These are phyloP conservation scores for Noctua janthe DNA, from an alignment of 2,888 invertebrate genomes.

Conservation along the genomic window DNA sequence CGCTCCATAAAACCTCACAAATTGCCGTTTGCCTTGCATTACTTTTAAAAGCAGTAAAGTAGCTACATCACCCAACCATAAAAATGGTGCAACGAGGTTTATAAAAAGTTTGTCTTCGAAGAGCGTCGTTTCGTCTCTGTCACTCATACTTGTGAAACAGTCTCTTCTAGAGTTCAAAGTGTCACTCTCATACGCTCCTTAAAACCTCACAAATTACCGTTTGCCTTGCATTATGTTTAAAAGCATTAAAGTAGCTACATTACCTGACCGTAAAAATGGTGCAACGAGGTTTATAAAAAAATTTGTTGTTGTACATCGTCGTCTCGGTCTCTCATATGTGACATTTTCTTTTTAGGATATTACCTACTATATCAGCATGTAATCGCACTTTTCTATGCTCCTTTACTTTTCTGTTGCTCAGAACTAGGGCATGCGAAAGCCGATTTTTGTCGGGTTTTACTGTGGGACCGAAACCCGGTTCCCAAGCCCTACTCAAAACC, in stretches of 20 bases:
- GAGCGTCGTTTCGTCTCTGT: not conserved
- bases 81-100: not conserved
- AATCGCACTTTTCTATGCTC: too few species aligned
- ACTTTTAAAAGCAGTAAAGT: conserved; percentile 16
- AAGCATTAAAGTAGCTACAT: conserved; percentile 9
- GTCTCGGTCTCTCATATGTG: not conserved
- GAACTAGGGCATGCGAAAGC: too few species aligned
- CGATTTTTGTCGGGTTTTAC: too few species aligned
- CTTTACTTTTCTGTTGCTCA: too few species aligned
- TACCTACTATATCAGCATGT: not conserved
- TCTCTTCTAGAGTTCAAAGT: not conserved
- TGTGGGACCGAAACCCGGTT: too few species aligned
- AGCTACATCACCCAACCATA: not conserved
- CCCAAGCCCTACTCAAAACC: too few species aligned
- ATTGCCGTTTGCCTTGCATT: conserved; percentile 16
- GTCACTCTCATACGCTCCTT: conserved; percentile 24
- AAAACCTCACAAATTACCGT: conserved; percentile 23
- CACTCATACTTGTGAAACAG: not conserved
- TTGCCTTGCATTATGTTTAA: conserved; percentile 20
- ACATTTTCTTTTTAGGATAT: not conserved
- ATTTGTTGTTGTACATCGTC: not conserved
- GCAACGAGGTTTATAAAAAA: not conserved
- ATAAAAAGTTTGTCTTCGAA: not conserved
- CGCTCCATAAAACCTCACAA: conserved; percentile 30
- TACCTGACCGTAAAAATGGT: not conserved